These are phyloP conservation scores for Addax nasomaculatus DNA, from an alignment of 2,113 vertebrate species.

Conservation along the genomic window DNA sequence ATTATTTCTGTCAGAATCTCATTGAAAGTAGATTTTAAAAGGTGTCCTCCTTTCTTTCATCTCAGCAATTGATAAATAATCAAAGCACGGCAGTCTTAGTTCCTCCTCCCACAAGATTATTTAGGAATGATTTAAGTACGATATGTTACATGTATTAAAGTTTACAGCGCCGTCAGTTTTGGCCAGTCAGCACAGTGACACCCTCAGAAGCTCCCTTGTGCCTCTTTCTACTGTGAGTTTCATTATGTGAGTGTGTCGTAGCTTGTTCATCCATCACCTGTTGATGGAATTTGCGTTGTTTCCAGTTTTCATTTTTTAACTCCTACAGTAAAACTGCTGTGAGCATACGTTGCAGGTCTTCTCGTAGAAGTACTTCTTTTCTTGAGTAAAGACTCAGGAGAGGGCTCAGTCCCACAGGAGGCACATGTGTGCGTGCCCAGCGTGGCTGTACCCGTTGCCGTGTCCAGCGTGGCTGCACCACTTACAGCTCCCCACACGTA, in stretches of 20 bases:
- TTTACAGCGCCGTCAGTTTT: rapidly evolving
- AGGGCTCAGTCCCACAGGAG: not conserved
- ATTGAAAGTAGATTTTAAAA: not conserved
- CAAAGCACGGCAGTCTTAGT: too few species aligned
- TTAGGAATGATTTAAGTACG: too few species aligned
- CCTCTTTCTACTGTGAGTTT: not conserved
- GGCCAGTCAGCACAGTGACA: rapidly evolving
- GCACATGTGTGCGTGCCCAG: too few species aligned
- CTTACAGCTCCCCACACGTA: not conserved
- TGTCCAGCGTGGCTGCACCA: rapidly evolving
- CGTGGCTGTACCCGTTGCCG: too few species aligned
- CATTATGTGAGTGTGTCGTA: rapidly evolving
- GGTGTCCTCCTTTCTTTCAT: not conserved
- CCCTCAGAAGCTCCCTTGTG: not conserved
- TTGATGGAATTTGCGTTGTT: not conserved
- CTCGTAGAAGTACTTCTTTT: not conserved
- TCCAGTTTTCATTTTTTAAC: not conserved
- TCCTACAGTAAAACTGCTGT: not conserved
- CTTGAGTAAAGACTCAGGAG: too few species aligned
- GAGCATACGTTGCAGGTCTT: rapidly evolving
- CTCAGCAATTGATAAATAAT: not conserved
- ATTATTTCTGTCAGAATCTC: not conserved
- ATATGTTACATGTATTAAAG: rapidly evolving
- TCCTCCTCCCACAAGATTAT: too few species aligned
- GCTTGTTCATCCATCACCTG: not conserved